Base-by-base conservation (phyloP, 2,797 vertebrate species). In the Peromyscus aztecus region DNA sequence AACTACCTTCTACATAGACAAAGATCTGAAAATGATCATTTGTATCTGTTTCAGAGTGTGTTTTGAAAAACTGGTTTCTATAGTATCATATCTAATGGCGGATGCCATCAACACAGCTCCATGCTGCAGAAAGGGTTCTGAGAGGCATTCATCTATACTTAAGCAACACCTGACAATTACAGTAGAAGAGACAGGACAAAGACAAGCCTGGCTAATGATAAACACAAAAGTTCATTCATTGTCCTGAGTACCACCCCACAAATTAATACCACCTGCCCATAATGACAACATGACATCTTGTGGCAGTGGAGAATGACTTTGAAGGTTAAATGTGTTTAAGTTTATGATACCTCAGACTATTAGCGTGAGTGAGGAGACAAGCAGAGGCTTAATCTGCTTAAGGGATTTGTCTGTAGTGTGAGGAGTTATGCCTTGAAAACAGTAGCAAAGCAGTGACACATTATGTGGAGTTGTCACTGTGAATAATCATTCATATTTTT, bases 1-100 rank as follows among this genome's bases (percentile, higher is more conserved):
- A 98, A 57, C 24, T 37, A 98, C 99, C 99, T 99, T 98, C 99
- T 99, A 88, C 99, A 99, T 98, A 99, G 98, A 99, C 99, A 99
- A 97, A 99, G 99, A 91, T 98, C 98, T 97, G 99, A 99, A 98
- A 95, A 97, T 99, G 99, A 97, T 99, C 99, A 77, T 99, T 98
- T 98, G 98, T 96, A 98, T 99, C 98, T 96, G 90, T 98, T 97
- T 99, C 98, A 49, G 99, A 99, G 98, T 98, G 98, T 91, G 96
- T 97, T 92, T 99, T 98, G 0, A 91, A 97, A 98, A 99, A 99
- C 80, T 99, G 99, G 92, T 96, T 97, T 82, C 97, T 98, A 97
- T 99, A 99, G 96, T 98, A 93, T 97, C 99, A 99, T 91, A 95
- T 98, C 91, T 98, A 99, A 98, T 94, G 98, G 98, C 94, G 96